Evolutionary conservation across 64 coral and sea anemone genomes (phyloP), one percentile per base, ranked within the genome.

Genomic region (Pocillopora damicornis): DNA sequence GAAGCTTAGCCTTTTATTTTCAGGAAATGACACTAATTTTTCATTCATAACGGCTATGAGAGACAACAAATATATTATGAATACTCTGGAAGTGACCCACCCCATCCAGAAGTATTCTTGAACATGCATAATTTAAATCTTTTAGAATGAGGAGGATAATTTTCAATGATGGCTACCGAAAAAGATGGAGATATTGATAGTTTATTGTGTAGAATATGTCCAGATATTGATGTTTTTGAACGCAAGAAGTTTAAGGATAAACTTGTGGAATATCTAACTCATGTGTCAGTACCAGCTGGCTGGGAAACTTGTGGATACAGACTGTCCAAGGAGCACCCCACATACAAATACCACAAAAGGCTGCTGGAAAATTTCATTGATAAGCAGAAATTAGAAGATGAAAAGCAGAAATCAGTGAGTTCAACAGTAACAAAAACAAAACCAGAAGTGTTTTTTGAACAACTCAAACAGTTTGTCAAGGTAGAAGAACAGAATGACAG

Each of bases 391-490:
- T 51, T 51, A 51, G 42, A 51, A 7, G 42, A 51, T 51, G 7
- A 51, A 51, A 51, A 51, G 42, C 59, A 79, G 56, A 51, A 60
- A 61, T 56, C 58, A 5, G 20, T 13, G 1, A 58, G 59, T 7
- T 4, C 34, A 13, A 11, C n/a, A 22, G 9, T 62, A 25, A 80
- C 78, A 80, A 61, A 22, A 15, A 26, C 0, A 11, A 26, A 59
- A 30, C 20, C 8, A 26, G n/a, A 34, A 60, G 20, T 61, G 25
- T 35, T 80, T 18, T 60, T 80, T 80, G 20, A 80, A 25, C 57
- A 80, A 13, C 78, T 80, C 78, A 34, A 60, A 62, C 78, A 34
- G 78, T 80, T 80, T 80, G n/a, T 15, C 59, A 23, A 16, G 13
- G 42, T 11, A 2, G 3, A 16, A 36, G 16, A 51, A 69, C 16